Percentiles rank a stretch among this genome's conserved stretches.
phyloP scores from a whole-genome alignment of 2,113 vertebrate species.

The Accipiter virgatus region DNA sequence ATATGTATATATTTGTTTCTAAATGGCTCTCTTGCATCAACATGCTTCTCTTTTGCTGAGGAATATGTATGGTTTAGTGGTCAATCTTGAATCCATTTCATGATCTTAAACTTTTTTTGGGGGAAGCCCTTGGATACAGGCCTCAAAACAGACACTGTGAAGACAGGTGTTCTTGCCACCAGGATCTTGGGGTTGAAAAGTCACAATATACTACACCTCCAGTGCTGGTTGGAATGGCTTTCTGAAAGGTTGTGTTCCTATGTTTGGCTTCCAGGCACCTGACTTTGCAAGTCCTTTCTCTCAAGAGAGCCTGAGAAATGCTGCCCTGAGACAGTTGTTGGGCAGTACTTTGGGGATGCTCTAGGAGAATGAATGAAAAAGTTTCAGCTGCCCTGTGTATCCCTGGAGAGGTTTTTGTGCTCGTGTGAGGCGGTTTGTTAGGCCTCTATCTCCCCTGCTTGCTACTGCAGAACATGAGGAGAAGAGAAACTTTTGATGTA shows the following conservation, averaged over 20 bases:
- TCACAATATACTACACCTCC: not conserved
- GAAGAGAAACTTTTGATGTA: not conserved
- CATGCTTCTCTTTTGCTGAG: conserved; percentile 15
- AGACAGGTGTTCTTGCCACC: not conserved
- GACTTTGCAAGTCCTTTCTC: not conserved
- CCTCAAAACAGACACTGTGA: not conserved
- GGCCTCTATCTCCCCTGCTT: not conserved
- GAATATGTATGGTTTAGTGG: conserved; percentile 41
- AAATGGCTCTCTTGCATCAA: not conserved
- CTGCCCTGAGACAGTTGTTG: not conserved
- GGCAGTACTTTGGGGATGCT: not conserved
- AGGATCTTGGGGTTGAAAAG: not conserved
- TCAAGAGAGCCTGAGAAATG: not conserved
- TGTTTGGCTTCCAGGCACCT: not conserved
- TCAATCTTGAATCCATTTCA: conserved; percentile 62
- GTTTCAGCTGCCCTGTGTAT: not conserved
- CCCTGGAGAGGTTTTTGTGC: not conserved
- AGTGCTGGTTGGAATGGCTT: not conserved
- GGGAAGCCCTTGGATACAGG: not conserved
- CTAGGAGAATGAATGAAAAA: not conserved
- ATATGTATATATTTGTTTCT: not conserved
- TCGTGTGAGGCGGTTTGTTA: not conserved
- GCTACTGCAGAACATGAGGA: not conserved
- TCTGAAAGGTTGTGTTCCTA: not conserved
- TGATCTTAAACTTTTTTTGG: not conserved